Evolutionary conservation across 2,888 invertebrate genomes (phyloP).

Genomic region (Notodonta dromedarius): DNA sequence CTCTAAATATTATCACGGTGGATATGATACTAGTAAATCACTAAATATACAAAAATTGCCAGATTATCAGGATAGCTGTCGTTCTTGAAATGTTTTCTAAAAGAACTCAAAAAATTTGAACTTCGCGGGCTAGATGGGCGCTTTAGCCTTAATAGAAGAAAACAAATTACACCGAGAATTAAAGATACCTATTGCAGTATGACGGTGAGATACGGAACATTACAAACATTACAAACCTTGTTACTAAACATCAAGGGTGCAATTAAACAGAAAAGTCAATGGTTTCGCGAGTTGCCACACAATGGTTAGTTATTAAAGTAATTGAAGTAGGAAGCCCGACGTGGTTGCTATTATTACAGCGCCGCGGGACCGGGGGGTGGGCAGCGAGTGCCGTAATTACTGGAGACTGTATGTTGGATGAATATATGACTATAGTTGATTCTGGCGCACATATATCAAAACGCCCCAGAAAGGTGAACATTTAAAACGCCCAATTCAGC

Average conservation of each 20-base stretch:
- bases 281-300: slow-evolving; percentile 35
- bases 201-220: not conserved
- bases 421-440: not conserved
- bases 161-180: no score
- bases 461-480: not conserved
- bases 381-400: slow-evolving; percentile 7
- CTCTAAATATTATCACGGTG: no score
- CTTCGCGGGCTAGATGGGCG: no score
- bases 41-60: no score
- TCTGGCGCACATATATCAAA: not conserved
- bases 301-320: slow-evolving; percentile 66
- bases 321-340: slow-evolving; percentile 63
- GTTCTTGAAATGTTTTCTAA: no score
- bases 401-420: slow-evolving; percentile 1
- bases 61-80: no score
- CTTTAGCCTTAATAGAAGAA: no score
- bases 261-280: slow-evolving; percentile 39
- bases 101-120: no score
- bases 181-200: no score
- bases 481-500: not conserved
- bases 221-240: not conserved
- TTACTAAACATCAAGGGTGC: slow-evolving; percentile 4
- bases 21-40: no score
- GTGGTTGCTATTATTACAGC: slow-evolving; percentile 42
- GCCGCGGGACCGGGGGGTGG: slow-evolving; percentile 27